phyloP scores from a whole-genome alignment of 2,797 vertebrate species.

The Falco rusticolus region DNA sequence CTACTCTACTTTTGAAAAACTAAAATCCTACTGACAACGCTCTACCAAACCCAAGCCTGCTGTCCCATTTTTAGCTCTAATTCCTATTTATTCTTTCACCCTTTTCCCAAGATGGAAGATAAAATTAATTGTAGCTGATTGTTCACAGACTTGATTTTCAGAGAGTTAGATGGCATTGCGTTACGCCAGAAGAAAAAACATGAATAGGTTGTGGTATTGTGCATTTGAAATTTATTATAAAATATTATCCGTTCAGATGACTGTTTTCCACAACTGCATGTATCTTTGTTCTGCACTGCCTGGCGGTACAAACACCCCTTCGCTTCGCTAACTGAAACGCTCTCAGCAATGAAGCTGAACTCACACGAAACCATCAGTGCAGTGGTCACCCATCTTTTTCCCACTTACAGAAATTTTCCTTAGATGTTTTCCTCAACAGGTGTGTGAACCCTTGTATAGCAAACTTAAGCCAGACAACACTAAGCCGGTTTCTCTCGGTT shows the following conservation, averaged over 20 bases:
- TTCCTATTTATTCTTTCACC: background rate
- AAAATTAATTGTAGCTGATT: background rate
- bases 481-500: background rate
- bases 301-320: background rate
- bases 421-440: background rate
- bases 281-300: background rate
- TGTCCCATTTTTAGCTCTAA: background rate
- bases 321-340: background rate
- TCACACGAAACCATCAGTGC: background rate
- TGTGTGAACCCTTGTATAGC: accelerated
- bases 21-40: background rate
- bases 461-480: background rate
- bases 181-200: background rate
- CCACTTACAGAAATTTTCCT: background rate
- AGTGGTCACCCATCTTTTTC: background rate
- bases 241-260: background rate
- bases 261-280: background rate
- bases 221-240: background rate
- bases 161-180: background rate
- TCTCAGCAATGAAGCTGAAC: background rate
- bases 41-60: background rate
- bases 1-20: background rate
- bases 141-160: background rate
- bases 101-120: background rate
- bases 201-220: accelerated